A percentile compares a stretch with the other conserved stretches of the same genome.
These are phyloP conservation scores for Halcyon smyrnensis DNA, from an alignment of 2,797 vertebrate species.

Conservation along the genomic window DNA sequence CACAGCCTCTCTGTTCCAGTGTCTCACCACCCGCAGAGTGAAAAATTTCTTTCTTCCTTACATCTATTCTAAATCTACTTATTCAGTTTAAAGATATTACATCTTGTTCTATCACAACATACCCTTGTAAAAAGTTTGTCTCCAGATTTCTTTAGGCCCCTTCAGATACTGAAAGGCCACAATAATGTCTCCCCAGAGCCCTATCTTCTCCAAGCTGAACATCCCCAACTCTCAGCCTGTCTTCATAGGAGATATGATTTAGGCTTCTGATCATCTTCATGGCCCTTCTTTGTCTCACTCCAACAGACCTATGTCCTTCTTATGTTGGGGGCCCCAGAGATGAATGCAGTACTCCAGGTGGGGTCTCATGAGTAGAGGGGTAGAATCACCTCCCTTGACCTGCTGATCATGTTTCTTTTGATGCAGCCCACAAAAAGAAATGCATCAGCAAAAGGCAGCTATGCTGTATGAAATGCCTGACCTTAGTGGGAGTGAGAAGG, in stretches of 20 bases:
- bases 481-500: background rate
- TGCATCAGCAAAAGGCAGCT: background rate
- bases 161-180: background rate
- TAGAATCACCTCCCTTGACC: too few relatives aligned
- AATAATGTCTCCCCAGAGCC: background rate
- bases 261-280: background rate
- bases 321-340: background rate
- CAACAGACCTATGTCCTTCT: background rate
- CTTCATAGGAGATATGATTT: background rate
- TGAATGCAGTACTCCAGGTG: background rate
- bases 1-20: background rate
- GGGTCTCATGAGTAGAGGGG: background rate
- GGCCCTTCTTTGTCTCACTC: background rate
- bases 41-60: background rate
- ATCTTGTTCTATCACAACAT: background rate
- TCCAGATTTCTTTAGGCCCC: background rate
- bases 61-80: background rate
- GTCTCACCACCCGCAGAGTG: background rate
- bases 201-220: background rate
- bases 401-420: background rate
- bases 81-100: background rate
- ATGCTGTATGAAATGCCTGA: fast-evolving
- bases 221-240: background rate
- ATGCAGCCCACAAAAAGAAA: background rate
- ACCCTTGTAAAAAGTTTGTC: background rate